A percentile compares a stretch with the other conserved stretches of the same genome.
phyloP scores from a whole-genome alignment of 2,888 invertebrate species.

The Odontomyia ornata region DNA sequence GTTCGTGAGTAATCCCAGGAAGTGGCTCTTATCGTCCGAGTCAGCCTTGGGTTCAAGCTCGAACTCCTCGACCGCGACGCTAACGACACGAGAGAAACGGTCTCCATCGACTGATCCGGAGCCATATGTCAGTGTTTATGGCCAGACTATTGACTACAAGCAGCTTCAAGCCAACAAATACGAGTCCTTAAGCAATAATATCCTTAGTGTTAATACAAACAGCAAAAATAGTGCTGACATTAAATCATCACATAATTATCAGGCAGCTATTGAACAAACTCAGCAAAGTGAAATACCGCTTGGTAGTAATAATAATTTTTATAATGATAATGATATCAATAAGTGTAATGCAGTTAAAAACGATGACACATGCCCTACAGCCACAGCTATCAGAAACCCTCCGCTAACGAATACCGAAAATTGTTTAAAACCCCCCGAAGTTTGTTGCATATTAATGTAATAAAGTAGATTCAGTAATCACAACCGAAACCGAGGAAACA shows the following conservation, averaged over 20 bases:
- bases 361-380: conserved; percentile 43
- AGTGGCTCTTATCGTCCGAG: conserved; percentile 34
- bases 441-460: conserved; percentile 53
- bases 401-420: conserved; percentile 23
- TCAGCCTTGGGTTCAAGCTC: not conserved
- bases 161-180: conserved; percentile 51
- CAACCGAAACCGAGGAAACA: not conserved
- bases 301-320: conserved; percentile 45
- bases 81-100: not conserved
- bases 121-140: conserved; percentile 63
- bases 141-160: conserved; percentile 61
- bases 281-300: conserved; percentile 33
- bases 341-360: conserved; percentile 47
- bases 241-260: conserved; percentile 1
- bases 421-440: conserved; percentile 50
- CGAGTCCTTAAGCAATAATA: conserved; percentile 52
- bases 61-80: not conserved
- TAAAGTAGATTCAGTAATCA: conserved; percentile 17
- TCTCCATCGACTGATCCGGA: conserved; percentile 50
- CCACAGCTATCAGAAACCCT: not conserved
- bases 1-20: conserved; percentile 48
- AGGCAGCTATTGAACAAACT: not conserved
- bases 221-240: conserved; percentile 11
- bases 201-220: conserved; percentile 46
- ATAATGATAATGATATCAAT: conserved; percentile 32